phyloP scores from a whole-genome alignment of 2,797 vertebrate genomes.

The Scolopax bukidnonensis region DNA sequence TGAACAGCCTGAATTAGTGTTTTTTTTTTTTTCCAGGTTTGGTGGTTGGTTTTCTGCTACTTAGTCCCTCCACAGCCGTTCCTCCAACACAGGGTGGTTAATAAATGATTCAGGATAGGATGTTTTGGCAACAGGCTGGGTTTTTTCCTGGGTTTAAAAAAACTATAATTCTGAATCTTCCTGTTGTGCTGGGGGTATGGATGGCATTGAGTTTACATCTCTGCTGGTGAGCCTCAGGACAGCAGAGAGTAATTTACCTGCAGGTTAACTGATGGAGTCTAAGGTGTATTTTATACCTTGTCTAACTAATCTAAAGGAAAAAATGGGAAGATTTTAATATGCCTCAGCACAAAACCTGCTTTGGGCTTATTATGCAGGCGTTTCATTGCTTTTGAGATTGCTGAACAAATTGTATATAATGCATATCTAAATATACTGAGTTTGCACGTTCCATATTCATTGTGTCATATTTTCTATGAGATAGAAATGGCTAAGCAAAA shows the following conservation, averaged over 20 bases:
- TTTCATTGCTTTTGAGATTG: constrained; percentile 38
- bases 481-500: neutral
- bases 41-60: neutral
- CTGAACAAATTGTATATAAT: constrained; percentile 22
- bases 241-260: neutral
- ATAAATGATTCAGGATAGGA: neutral
- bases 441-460: no score
- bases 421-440: neutral
- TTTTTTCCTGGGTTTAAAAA: neutral
- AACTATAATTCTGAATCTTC: neutral
- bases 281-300: neutral
- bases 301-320: neutral
- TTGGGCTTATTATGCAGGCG: constrained; percentile 23
- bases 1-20: neutral
- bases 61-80: rapidly evolving
- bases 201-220: neutral
- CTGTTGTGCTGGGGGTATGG: neutral
- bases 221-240: neutral
- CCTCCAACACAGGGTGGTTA: neutral
- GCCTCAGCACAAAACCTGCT: constrained; percentile 17
- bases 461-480: neutral
- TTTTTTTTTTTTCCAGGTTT: neutral
- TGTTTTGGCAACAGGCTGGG: neutral
- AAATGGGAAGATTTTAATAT: neutral
- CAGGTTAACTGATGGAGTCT: neutral